Evolutionary conservation across 92 coral and sea anemone genomes (phyloP), one percentile per base, ranked within the genome.

Genomic region (Umimayanthus kanabou): DNA sequence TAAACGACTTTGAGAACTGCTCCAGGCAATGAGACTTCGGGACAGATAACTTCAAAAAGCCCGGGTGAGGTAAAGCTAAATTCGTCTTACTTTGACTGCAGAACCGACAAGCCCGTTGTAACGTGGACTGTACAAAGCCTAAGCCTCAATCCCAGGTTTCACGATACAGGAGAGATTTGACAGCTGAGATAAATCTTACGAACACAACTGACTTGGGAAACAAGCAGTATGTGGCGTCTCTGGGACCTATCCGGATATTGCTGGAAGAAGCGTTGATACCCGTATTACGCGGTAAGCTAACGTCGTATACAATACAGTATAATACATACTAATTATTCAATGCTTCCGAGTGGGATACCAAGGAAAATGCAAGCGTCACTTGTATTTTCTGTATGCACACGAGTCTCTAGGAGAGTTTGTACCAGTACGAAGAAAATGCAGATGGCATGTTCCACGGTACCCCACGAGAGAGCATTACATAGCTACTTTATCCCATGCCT

Each of bases 201-300:
- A 83, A 83, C 26, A 14, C 33, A 20, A 83, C 77, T 26, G 78
- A 11, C 13, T 3, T 83, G 65, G 87, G 47, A 26, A 71, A 45
- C 78, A 83, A 43, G 87, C 69, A 70, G 9, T 83, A 83, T 5
- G 47, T 71, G 65, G 64, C 87, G 45, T 83, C 78, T 29, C 43
- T 83, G 66, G 87, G 87, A 9, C 87, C 87, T 0, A 70, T 83
- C 42, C 78, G 87, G 9, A 83, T 83, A 83, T 22, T 83, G 26
- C 78, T 83, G 1, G 67, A 83, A 23, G 47, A 83, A 33, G 87
- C 67, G 6, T 0, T 26, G 26, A 47, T 39, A 49, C 87, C 87
- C 16, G 78, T 70, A 20, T 23, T 81, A 65, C 75, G 29, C 37
- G 85, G 85, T 81, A 64, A 23, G 85, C 53, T 29, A 7, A 33